Evolutionary conservation across 37 sponge, comb jelly and placozoan species (phyloP).

Genomic region (Agelas oroides): DNA sequence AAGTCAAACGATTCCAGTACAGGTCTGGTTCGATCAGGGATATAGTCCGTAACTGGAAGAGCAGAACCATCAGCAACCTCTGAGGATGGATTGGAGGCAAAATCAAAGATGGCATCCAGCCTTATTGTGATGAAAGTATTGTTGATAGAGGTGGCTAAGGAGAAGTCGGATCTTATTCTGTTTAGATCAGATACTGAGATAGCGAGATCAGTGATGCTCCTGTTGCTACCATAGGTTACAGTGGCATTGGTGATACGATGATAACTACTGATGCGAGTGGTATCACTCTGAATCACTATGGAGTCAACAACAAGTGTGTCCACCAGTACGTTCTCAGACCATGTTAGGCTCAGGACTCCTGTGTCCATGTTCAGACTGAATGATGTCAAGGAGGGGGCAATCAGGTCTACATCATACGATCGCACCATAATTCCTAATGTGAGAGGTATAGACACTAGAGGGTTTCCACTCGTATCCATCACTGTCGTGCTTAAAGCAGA

Average conservation of each 20-base stretch:
- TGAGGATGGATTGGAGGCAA: constrained; percentile 83
- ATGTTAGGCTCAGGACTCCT: constrained; percentile 66
- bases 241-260: constrained; percentile 52
- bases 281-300: constrained; percentile 59
- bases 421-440: constrained; percentile 49
- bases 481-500: constrained; percentile 57
- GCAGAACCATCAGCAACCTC: constrained; percentile 26
- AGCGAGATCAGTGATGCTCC: constrained; percentile 29
- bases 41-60: constrained; percentile 20
- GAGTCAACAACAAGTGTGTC: constrained; percentile 55
- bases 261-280: constrained; percentile 20
- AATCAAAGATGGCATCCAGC: constrained; percentile 60
- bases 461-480: constrained; percentile 44
- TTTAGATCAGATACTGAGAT: constrained; percentile 72
- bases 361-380: constrained; percentile 77
- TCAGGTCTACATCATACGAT: constrained; percentile 72
- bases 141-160: constrained; percentile 60
- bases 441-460: constrained; percentile 25
- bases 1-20: constrained; percentile 66
- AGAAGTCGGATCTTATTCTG: constrained; percentile 57
- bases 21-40: constrained; percentile 73
- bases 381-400: constrained; percentile 30
- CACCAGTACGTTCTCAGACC: constrained; percentile 68
- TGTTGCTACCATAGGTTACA: constrained; percentile 44
- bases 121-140: constrained; percentile 69